Conservation (phyloP, 2,797 vertebrate species). For the Falco columbarius region DNA sequence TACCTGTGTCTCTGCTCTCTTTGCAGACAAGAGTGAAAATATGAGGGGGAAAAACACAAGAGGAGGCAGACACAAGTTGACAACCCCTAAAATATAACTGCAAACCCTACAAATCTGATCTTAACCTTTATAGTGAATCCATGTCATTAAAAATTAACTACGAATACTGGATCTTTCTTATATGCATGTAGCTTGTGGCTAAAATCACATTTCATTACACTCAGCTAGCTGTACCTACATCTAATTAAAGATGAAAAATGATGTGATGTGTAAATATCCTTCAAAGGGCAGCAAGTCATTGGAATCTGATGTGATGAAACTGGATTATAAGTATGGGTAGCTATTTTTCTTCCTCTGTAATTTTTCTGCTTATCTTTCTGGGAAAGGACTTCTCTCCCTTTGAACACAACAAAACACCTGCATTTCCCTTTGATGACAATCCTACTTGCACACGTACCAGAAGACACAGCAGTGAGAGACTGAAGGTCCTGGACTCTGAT, state of each 20-base stretch:
- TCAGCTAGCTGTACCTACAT: not conserved
- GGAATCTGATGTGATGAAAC: not conserved
- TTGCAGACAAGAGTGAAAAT: not conserved
- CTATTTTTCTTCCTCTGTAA: not conserved
- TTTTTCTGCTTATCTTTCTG: not conserved
- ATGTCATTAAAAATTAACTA: slow-evolving; percentile 26
- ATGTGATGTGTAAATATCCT: slow-evolving; percentile 38
- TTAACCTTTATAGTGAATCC: slow-evolving; percentile 16
- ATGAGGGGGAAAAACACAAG: not conserved
- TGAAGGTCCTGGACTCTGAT: not conserved
- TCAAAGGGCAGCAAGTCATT: slow-evolving; percentile 34
- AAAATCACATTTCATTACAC: not conserved
- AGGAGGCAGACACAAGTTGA: not conserved
- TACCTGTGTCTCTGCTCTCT: not conserved
- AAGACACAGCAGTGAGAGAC: not conserved
- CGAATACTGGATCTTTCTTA: not conserved
- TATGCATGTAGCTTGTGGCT: not conserved
- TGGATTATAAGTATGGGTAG: not conserved
- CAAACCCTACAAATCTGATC: not conserved
- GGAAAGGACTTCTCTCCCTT: not conserved
- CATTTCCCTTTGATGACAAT: not conserved
- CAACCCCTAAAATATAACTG: not conserved
- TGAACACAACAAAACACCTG: not conserved
- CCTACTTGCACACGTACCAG: not conserved
- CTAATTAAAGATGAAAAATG: slow-evolving; percentile 44